Evolutionary conservation across 2,888 invertebrate genomes (phyloP).

Genomic region (Smittia aterrima): DNA sequence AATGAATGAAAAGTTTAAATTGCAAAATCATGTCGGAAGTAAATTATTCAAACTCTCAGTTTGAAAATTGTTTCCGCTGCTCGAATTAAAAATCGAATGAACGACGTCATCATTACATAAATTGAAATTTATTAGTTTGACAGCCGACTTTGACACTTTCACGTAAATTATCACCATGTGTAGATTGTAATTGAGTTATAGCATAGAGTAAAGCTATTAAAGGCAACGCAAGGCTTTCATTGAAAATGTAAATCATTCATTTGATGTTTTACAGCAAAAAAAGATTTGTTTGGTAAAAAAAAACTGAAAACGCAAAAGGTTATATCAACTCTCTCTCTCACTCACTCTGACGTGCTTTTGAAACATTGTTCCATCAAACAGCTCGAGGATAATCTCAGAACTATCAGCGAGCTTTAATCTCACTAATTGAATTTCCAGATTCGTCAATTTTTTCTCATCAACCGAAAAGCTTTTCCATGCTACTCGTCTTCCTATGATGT

Average conservation of each 20-base stretch:
- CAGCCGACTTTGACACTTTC: conserved; percentile 27
- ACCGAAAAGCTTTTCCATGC: background rate
- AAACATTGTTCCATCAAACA: background rate
- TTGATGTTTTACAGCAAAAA: background rate
- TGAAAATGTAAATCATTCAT: conserved; percentile 30
- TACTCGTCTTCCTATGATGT: background rate
- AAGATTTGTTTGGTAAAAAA: background rate
- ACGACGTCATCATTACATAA: too few species aligned
- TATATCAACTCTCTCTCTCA: background rate
- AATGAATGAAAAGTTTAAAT: background rate
- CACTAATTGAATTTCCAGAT: conserved; percentile 31
- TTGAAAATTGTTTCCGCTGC: too few species aligned
- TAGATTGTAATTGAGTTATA: background rate
- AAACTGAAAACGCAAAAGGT: background rate
- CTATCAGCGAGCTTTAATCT: conserved; percentile 27
- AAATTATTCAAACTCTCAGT: background rate
- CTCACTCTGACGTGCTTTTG: background rate
- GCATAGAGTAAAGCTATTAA: background rate
- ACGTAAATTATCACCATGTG: conserved; percentile 9
- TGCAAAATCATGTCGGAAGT: background rate
- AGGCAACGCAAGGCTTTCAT: background rate
- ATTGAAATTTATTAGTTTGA: conserved; percentile 30
- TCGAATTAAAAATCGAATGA: background rate
- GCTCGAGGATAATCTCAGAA: background rate
- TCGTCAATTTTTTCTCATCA: too few species aligned